Conservation (phyloP, 2,113 vertebrate species). For the Vombatus ursinus region DNA sequence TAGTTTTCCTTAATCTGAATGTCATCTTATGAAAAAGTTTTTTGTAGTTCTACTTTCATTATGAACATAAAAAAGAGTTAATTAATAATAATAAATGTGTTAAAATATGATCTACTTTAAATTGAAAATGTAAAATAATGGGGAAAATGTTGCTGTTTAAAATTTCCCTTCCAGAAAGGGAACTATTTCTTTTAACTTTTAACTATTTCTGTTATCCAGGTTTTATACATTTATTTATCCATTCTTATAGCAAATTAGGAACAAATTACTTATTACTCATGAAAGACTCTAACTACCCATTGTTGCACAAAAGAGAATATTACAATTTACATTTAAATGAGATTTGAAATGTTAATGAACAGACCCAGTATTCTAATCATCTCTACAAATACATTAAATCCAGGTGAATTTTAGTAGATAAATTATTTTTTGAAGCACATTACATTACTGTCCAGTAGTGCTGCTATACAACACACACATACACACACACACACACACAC, state of each 20-base stretch:
- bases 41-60: conserved; percentile 52
- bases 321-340: conserved; percentile 92
- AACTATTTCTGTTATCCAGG: conserved; percentile 73
- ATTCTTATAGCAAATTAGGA: conserved; percentile 82
- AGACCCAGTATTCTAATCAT: conserved; percentile 87
- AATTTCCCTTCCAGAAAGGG: background rate
- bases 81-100: conserved; percentile 71
- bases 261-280: conserved; percentile 88
- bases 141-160: conserved; percentile 46
- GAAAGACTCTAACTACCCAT: conserved; percentile 87
- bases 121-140: conserved; percentile 72
- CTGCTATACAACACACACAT: background rate
- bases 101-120: conserved; percentile 69
- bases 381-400: conserved; percentile 86
- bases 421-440: conserved; percentile 76
- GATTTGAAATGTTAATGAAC: conserved; percentile 91
- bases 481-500: too few relatives aligned
- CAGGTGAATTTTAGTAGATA: conserved; percentile 82
- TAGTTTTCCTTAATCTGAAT: conserved; percentile 43
- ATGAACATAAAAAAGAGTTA: conserved; percentile 54
- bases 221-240: conserved; percentile 83
- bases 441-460: conserved; percentile 16
- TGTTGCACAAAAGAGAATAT: conserved; percentile 87
- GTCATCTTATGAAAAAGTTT: conserved; percentile 67
- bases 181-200: too few relatives aligned